phyloP scores from a whole-genome alignment of 2,888 invertebrate species.

The Dorcus hopei region DNA sequence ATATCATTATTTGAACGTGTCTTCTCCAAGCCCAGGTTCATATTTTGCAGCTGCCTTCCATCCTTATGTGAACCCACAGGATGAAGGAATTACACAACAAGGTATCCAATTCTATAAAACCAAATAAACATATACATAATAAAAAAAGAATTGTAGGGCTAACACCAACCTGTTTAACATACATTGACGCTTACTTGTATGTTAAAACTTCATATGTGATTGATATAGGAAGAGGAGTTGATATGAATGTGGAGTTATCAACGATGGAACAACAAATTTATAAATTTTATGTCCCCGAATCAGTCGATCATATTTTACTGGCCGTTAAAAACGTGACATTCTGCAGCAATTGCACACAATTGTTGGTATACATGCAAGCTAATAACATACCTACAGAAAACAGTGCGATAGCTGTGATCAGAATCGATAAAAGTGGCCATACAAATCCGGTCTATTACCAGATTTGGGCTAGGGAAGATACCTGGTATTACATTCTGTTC shows the following conservation, averaged over 20 bases:
- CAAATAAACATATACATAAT: too few relatives aligned
- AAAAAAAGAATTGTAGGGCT: constrained; percentile 57
- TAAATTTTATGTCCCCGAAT: constrained; percentile 40
- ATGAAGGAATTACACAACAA: constrained; percentile 70
- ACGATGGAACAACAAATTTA: constrained; percentile 32
- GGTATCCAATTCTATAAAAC: constrained; percentile 48
- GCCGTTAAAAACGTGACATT: constrained; percentile 32
- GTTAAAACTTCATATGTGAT: constrained; percentile 27
- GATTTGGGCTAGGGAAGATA: constrained; percentile 55
- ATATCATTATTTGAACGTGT: constrained; percentile 58
- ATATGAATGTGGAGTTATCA: constrained; percentile 16
- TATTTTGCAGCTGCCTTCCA: constrained; percentile 80
- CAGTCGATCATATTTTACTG: constrained; percentile 34
- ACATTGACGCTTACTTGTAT: constrained; percentile 43
- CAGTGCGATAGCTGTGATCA: constrained; percentile 39
- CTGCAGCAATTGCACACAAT: constrained; percentile 27
- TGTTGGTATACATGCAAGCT: constrained; percentile 52
- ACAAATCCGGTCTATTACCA: constrained; percentile 10
- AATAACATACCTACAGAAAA: constrained; percentile 52
- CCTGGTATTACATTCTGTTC: constrained; percentile 60
- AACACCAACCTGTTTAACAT: constrained; percentile 51
- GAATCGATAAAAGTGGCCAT: constrained; percentile 6
- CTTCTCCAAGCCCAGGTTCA: constrained; percentile 68
- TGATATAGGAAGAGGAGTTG: constrained; percentile 28
- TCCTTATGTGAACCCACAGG: constrained; percentile 71